Evolutionary conservation across 2,113 vertebrate genomes (phyloP), one percentile per base, ranked within the genome.

Genomic region (Talpa occidentalis): DNA sequence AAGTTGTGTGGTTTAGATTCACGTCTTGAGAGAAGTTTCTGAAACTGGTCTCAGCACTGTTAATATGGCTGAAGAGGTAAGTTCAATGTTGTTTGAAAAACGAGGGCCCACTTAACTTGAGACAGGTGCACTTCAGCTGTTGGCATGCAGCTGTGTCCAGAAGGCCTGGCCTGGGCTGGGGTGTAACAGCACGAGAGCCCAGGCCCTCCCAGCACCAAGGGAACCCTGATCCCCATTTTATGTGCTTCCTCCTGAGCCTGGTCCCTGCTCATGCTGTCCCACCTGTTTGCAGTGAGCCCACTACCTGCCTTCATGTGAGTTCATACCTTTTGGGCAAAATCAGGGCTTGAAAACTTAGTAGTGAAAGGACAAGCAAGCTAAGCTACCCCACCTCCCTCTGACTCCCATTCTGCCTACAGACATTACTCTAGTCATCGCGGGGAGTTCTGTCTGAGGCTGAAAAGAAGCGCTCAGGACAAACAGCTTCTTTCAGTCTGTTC

Each of bases 401-500:
- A 94, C 93, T 95, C 40, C 54, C 1, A 72, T 44, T 87, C 87
- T 73, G 9, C 67, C 49, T 80, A 32, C 77, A 92, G 70, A 67
- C 26, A 11, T 66, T 54, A 49, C 44, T 91, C 73, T 44, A 76
- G 56, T 72, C 47, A 37, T 67, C 47, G 42, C 44, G 8, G 10
- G 54, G 24, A 56, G n/a, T 56, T 83, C 30, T 85, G 19, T 89
- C 64, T 49, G 47, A 78, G 76, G 80, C 76, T 73, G 73, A 81
- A 67, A 95, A 77, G 94, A 95, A 62, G 91, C 90, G 40, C 67
- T 40, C 35, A 56, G 79, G 91, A 88, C 96, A 94, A 79, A 88
- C 78, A 40, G 76, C 62, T 62, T 84, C 93, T 97, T 89, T 96
- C 54, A 92, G 70, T 49, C 52, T 64, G 21, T 32, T 91, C 83